Evolutionary conservation across 2,797 vertebrate genomes (phyloP), one percentile per base, ranked within the genome.

Genomic region (Ctenosaura bakeri): DNA sequence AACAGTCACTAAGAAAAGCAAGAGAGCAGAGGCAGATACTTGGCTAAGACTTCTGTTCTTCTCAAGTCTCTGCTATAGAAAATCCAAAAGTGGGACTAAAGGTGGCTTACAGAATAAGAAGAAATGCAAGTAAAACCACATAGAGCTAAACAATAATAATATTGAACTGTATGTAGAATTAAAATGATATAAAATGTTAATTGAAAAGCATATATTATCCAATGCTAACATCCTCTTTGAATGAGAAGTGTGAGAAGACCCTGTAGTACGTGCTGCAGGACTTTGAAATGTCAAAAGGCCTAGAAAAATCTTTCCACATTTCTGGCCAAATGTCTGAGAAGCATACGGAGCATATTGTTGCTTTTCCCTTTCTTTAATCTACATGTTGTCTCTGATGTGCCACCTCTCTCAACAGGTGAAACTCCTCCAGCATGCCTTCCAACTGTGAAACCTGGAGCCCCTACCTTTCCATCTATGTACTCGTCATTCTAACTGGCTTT

Each of bases 401-500:
- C 32, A 52, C 13, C 69, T 86, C 76, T 66, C 20, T 1, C 74
- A 64, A 90, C 93, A 64, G 86, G 54, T 89, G 59, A 32, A 29
- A 83, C 50, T 10, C 89, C 32, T 6, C 38, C 83, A 76, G 13
- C 90, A 95, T 96, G 95, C 46, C 2, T 62, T 4, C 5, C 3
- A 71, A 0, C 1, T 8, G 0, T 0, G 74, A 79, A 18, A 1
- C 0, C 10, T 35, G 88, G 10, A 62, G 24, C 56, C 66, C 95
- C 42, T 91, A 83, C 90, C 95, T 97, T 86, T 81, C 95, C 0
- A 91, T 97, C 88, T 97, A 97, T 88, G 94, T 97, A 42, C 59
- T 97, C 38, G 95, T 94, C 62, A 95, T 98, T 87, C 32, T 97
- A 6, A 92, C 96, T 22, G 97, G 97, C n/a, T 94, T 98, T 2